Base-by-base conservation (phyloP, 2,888 invertebrate species). In the Smittia aterrima region DNA sequence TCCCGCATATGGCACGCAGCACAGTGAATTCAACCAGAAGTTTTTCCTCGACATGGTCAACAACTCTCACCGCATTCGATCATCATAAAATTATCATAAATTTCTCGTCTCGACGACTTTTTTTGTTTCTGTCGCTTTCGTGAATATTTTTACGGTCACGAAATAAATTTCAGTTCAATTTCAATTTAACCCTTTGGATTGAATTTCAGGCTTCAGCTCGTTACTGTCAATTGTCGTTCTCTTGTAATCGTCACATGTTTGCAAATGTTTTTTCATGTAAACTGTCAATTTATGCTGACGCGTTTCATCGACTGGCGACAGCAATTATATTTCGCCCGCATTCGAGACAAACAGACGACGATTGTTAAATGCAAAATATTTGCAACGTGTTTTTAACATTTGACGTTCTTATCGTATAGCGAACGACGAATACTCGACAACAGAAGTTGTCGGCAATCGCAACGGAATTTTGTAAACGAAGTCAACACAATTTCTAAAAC, bases 1-100 rank as follows among this genome's bases (percentile, higher is more conserved):
- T n/a, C 67, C 47, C 41, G 67, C 67, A 68, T 68, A 68, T 68
- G 67, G 67, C 47, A 68, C 67, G 67, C 22, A 41, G 41, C 32
- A 68, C 9, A 9, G 32, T 40, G 67, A 68, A 13, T 40, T 13
- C 40, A 4, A 18, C 2, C 27, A 32, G 66, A 16, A 16, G n/a
- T 66, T 18, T 3, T 27, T 66, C 27, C 38, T 66, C 20, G 66
- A 66, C 38, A 66, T 66, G 66, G 66, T 66, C 66, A 66, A 32
- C 66, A 66, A 66, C 38, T 66, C 32, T 6, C 66, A 18, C 40
- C 22, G 41, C 41, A 41, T 68, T 68, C 22, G 22, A 68, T 68
- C 22, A 68, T 68, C 22, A 41, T 66, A 38, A 66, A 66, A 66
- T 66, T 66, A 66, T 38, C 18, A 66, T 66, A 66, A 66, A 66